These are phyloP conservation scores for Zaprionus lineosus DNA, from an alignment of 2,888 invertebrate genomes.

Conservation along the genomic window DNA sequence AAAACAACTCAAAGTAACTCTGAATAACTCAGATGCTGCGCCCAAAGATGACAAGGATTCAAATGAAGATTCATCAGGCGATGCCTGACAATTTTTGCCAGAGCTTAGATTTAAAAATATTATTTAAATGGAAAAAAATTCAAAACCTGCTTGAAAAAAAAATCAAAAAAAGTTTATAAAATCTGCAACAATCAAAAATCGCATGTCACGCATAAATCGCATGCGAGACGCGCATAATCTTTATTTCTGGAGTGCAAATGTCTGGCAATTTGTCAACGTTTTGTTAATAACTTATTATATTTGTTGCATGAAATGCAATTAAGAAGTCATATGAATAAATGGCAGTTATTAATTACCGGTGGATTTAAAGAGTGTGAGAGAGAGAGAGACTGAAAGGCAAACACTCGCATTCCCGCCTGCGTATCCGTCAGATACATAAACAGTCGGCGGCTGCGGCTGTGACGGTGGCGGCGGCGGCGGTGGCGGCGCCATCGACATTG, in stretches of 20 bases:
- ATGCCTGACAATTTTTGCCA: too few relatives aligned
- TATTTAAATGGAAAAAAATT: constrained; percentile 48
- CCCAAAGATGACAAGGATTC: too few relatives aligned
- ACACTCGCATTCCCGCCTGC: constrained; percentile 27
- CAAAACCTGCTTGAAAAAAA: constrained; percentile 52
- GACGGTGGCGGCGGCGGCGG: not conserved
- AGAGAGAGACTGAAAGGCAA: not conserved
- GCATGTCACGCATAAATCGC: constrained; percentile 61
- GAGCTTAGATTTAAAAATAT: too few relatives aligned
- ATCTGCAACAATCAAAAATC: constrained; percentile 41
- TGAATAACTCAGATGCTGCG: too few relatives aligned
- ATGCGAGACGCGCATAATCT: constrained; percentile 63
- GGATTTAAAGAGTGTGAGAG: constrained; percentile 36
- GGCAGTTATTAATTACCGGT: constrained; percentile 71
- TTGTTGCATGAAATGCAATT: constrained; percentile 68
- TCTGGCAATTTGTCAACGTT: constrained; percentile 59
- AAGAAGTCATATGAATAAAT: constrained; percentile 56
- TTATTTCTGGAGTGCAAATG: not conserved
- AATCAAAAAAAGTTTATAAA: constrained; percentile 9
- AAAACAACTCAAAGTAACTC: too few relatives aligned
- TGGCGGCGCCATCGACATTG: constrained; percentile 73
- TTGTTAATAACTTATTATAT: too few relatives aligned
- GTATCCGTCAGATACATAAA: constrained; percentile 56
- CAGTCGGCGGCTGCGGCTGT: not conserved
- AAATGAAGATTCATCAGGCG: too few relatives aligned